phyloP scores from a whole-genome alignment of 2,113 vertebrate genomes.

The Zosterops lateralis region DNA sequence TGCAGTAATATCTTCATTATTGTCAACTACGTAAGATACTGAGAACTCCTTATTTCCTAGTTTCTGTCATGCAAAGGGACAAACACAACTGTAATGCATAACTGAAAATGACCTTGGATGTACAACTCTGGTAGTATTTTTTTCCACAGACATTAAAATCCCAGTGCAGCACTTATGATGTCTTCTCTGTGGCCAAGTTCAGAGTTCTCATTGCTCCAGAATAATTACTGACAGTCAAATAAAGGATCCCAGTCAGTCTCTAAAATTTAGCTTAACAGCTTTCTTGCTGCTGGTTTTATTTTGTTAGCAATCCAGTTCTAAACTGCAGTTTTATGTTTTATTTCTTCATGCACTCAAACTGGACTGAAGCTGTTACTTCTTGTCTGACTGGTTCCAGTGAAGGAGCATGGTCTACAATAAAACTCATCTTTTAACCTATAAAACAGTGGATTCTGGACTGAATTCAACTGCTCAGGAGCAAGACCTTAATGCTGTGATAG shows the following conservation, averaged over 20 bases:
- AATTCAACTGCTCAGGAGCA: not conserved
- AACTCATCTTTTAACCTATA: not conserved
- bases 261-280: not conserved
- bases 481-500: not conserved
- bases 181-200: not conserved
- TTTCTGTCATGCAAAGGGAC: not conserved
- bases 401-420: not conserved
- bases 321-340: not conserved
- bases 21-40: not conserved
- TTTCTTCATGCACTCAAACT: not conserved
- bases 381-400: not conserved
- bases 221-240: not conserved
- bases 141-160: constrained; percentile 13
- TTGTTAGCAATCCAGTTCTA: not conserved
- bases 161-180: not conserved
- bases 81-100: not conserved
- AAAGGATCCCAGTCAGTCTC: not conserved
- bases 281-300: not conserved
- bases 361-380: not conserved
- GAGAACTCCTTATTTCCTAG: not conserved
- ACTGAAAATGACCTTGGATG: constrained; percentile 1
- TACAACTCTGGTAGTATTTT: not conserved
- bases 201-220: not conserved
- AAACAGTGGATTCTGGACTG: not conserved
- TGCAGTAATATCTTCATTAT: not conserved